Evolutionary conservation across 2,113 vertebrate genomes (phyloP), one percentile per base, ranked within the genome.

Genomic region (Erythrocercus mccallii): DNA sequence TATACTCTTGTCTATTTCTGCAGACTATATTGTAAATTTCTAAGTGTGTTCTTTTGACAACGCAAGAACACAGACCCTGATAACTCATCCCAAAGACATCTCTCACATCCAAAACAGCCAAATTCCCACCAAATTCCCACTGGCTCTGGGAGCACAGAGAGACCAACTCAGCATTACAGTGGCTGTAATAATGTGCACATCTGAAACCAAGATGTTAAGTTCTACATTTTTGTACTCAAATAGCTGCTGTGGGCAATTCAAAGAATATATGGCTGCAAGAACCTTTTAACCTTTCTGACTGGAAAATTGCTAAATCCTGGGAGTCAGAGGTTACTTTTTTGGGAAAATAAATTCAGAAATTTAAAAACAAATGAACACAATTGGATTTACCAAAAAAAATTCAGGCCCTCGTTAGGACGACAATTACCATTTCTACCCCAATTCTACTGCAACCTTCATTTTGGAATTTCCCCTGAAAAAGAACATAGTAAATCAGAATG

Each of bases 31-130:
- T 23, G 10, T 5, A 33, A 82, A 60, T 2, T 77, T 72, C 44
- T 33, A 15, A 28, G n/a, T 4, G 1, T 3, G 3, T 27, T 88
- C 44, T 58, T 73, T 37, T 37, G 22, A 33, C 0, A 0, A 6
- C 22, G 28, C 10, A 27, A 48, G 50, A 47, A 6, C 25, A 24
- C 33, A 62, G 27, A 38, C 8, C 31, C 27, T 30, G 47, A 15
- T 70, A 90, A 40, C 5, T 42, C 38, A 45, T n/a, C 30, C 30
- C 72, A 50, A 81, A 85, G 53, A 15, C 30, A 48, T 16, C 35
- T 5, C 30, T 44, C 33, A 6, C 68, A 19, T 8, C 56, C 6
- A 0, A 35, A 85, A 8, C 15, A 79, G 33, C 31, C 25, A 45
- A 61, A 72, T n/a, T 56, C 40, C 48, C 53, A 1, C 27, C 25